Percentiles rank a stretch among this genome's conserved stretches.
phyloP scores from a whole-genome alignment of 2,113 vertebrate genomes.

The Centrocercus urophasianus region DNA sequence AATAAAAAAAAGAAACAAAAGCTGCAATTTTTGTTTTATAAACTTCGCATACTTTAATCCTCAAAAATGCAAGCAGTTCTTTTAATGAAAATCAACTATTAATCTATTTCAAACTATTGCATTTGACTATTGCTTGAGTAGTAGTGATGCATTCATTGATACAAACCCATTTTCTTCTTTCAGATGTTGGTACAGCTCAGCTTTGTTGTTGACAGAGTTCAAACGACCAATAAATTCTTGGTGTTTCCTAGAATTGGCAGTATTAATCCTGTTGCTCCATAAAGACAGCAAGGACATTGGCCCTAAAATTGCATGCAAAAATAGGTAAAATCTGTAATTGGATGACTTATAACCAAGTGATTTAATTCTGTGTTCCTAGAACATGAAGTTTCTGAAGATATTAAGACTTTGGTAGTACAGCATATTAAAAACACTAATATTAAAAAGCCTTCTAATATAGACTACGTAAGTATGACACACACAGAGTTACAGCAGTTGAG shows the following conservation, averaged over 20 bases:
- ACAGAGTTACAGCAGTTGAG: background rate
- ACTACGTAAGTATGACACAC: background rate
- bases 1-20: background rate
- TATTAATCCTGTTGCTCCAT: slow-evolving; percentile 95
- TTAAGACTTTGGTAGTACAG: background rate
- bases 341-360: background rate
- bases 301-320: slow-evolving; percentile 75
- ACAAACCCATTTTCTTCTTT: slow-evolving; percentile 98
- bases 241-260: slow-evolving; percentile 96
- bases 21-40: background rate
- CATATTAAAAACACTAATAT: background rate
- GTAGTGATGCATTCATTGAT: background rate
- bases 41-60: background rate
- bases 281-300: slow-evolving; percentile 92
- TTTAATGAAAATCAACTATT: background rate
- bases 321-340: background rate
- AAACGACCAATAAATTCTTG: slow-evolving; percentile 94
- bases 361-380: slow-evolving; percentile 1
- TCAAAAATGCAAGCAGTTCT: background rate
- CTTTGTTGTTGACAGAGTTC: slow-evolving; percentile 93
- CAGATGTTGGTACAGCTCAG: slow-evolving; percentile 95
- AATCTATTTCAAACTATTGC: background rate
- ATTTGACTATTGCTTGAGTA: background rate
- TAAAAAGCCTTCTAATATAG: background rate
- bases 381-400: background rate